Percentiles rank a stretch among this genome's conserved stretches.
Conservation (phyloP, 2,113 vertebrate genomes). For the Tapirus terrestris region DNA sequence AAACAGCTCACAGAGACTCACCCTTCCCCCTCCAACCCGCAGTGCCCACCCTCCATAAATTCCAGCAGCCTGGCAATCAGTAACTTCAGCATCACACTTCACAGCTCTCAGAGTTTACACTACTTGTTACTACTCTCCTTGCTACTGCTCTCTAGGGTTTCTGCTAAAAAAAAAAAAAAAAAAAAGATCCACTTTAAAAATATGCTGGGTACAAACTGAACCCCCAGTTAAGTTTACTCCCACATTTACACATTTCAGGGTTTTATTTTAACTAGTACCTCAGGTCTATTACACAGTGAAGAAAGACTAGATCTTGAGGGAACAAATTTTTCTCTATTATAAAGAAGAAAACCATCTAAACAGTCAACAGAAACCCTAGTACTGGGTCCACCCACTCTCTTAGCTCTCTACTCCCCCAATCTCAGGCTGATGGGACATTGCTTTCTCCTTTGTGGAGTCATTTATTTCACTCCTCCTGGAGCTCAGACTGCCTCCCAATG, state of each 20-base stretch:
- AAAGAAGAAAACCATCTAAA: slow-evolving; percentile 23
- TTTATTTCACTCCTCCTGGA: slow-evolving; percentile 30
- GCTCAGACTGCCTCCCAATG: not conserved
- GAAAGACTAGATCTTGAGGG: not conserved
- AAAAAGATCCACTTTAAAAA: slow-evolving; percentile 4
- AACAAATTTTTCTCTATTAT: not conserved
- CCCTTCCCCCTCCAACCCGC: not conserved
- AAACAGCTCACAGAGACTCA: slow-evolving; percentile 51
- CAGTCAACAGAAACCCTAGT: not conserved
- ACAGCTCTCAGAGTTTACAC: slow-evolving; percentile 58
- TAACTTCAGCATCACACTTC: slow-evolving; percentile 66
- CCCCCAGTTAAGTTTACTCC: not conserved
- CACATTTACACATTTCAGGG: not conserved
- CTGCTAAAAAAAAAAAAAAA: accelerated
- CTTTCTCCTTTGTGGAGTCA: slow-evolving; percentile 42
- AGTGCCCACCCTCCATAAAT: slow-evolving; percentile 66
- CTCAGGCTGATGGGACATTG: not conserved
- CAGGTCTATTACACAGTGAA: not conserved
- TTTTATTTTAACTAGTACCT: not conserved
- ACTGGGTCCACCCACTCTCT: not conserved
- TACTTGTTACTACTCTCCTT: slow-evolving; percentile 57
- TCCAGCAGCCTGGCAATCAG: slow-evolving; percentile 69
- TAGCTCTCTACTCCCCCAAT: not conserved
- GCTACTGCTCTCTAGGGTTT: slow-evolving; percentile 42
- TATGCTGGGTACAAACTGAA: slow-evolving; percentile 62